Conservation (phyloP, 2,888 invertebrate species). For the Morpho achilles region DNA sequence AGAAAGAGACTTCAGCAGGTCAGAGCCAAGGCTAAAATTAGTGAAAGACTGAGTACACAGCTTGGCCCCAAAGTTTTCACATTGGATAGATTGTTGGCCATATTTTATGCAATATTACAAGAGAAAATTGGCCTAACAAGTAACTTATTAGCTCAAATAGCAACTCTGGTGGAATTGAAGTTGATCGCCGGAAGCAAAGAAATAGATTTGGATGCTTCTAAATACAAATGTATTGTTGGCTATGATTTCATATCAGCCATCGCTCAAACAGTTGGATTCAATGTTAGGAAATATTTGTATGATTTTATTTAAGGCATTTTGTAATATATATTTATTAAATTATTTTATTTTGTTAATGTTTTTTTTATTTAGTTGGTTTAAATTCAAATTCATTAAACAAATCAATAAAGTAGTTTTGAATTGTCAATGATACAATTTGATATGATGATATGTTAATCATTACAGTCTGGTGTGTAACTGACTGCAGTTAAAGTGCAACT, state of each 20-base stretch:
- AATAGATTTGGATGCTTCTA: constrained; percentile 87
- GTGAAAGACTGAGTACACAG: constrained; percentile 81
- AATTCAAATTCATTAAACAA: too few species aligned
- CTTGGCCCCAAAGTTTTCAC: constrained; percentile 91
- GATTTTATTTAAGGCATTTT: constrained; percentile 75
- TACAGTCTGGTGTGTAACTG: too few species aligned
- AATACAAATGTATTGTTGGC: constrained; percentile 91
- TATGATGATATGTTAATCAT: too few species aligned
- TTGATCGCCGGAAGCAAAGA: constrained; percentile 86
- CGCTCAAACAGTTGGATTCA: constrained; percentile 87
- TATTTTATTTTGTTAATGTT: not conserved
- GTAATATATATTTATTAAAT: constrained; percentile 13
- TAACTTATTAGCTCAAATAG: constrained; percentile 91
- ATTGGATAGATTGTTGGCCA: constrained; percentile 89
- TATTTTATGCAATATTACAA: constrained; percentile 93
- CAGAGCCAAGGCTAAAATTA: constrained; percentile 78
- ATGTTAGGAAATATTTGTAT: constrained; percentile 86
- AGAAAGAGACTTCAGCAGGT: constrained; percentile 82
- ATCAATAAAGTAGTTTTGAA: too few species aligned
- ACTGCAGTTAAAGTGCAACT: too few species aligned
- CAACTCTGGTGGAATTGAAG: constrained; percentile 90
- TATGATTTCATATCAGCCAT: constrained; percentile 89
- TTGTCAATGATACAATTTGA: too few species aligned
- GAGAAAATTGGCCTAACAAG: constrained; percentile 92
- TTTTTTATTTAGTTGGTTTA: not conserved